These are phyloP conservation scores for Lipophrys pholis DNA, from an alignment of 2,113 vertebrate genomes.

Conservation along the genomic window DNA sequence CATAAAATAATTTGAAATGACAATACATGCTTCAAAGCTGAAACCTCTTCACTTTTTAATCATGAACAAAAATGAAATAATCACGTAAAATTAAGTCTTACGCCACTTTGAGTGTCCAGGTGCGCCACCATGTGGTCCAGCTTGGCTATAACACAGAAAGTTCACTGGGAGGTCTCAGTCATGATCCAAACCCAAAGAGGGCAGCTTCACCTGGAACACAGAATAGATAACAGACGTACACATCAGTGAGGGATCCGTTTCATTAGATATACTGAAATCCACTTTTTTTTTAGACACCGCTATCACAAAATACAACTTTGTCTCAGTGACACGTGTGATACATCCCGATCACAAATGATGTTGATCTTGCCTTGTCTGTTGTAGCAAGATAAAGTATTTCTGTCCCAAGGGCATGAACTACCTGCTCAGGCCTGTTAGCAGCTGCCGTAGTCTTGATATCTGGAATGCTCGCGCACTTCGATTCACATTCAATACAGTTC, in stretches of 20 bases:
- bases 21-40: not conserved
- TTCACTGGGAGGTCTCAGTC: constrained; percentile 62
- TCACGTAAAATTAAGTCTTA: constrained; percentile 5
- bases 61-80: not conserved
- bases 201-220: constrained; percentile 25
- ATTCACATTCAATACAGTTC: constrained; percentile 15
- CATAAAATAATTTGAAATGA: not conserved
- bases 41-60: not conserved
- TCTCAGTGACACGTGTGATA: not conserved
- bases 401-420: constrained; percentile 43
- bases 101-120: constrained; percentile 3
- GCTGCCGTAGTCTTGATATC: constrained; percentile 2
- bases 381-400: constrained; percentile 23
- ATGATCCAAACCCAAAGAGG: constrained; percentile 14
- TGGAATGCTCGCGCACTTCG: constrained; percentile 48
- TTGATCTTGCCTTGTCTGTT: constrained; percentile 10
- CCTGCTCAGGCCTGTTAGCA: constrained; percentile 59
- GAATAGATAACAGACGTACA: constrained; percentile 1
- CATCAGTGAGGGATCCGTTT: not conserved
- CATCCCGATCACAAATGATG: not conserved
- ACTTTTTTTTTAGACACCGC: not conserved
- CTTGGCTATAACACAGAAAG: constrained; percentile 6
- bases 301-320: not conserved
- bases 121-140: constrained; percentile 71
- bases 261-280: not conserved